Evolutionary conservation across 2,888 invertebrate species (phyloP).

Genomic region (Pristionchus exspectatus): DNA sequence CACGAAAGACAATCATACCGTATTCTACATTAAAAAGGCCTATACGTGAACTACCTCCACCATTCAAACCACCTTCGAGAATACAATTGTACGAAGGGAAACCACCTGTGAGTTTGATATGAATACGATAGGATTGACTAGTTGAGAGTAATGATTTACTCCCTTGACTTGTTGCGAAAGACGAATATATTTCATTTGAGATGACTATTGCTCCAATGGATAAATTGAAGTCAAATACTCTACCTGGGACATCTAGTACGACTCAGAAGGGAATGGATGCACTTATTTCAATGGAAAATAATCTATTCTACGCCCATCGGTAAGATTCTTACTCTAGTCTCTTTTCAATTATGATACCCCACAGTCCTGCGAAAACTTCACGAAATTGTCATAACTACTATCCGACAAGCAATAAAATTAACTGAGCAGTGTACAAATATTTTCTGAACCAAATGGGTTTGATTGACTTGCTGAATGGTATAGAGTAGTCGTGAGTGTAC

Average conservation of each 20-base stretch:
- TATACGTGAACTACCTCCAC: constrained; percentile 16
- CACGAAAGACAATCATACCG: constrained; percentile 23
- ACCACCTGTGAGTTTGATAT: constrained; percentile 17
- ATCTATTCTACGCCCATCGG: constrained; percentile 66
- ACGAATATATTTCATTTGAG: background rate
- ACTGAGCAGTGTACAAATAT: background rate
- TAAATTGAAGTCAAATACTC: background rate
- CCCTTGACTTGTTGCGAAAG: background rate
- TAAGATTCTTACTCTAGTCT: background rate
- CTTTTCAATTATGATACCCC: no score
- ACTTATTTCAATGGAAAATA: constrained; percentile 70
- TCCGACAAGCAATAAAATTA: no score
- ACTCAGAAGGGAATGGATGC: constrained; percentile 65
- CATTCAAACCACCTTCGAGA: constrained; percentile 50
- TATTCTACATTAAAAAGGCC: constrained; percentile 38
- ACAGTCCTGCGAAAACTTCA: background rate
- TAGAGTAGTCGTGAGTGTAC: background rate
- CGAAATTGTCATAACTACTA: background rate
- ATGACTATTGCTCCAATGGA: background rate
- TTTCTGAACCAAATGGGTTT: background rate
- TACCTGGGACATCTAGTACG: constrained; percentile 45
- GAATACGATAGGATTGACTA: background rate
- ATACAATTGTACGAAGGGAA: constrained; percentile 45
- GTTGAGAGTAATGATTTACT: background rate
- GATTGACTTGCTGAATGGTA: background rate